These are phyloP conservation scores for Ryuthela nishihirai DNA, from an alignment of 2,888 invertebrate genomes.

Conservation along the genomic window DNA sequence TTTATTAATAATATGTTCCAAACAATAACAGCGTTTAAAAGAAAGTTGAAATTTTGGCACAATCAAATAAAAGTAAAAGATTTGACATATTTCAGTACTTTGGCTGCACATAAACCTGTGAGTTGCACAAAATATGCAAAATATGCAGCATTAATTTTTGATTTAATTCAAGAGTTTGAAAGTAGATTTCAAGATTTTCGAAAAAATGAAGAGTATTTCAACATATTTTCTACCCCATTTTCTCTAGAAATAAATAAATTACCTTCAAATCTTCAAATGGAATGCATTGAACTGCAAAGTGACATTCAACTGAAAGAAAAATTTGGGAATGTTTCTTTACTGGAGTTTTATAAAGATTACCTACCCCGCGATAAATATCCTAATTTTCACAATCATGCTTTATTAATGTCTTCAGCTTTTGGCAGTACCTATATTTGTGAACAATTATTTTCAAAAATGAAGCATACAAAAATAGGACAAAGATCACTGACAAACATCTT, in stretches of 20 bases:
- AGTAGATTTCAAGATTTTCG: not conserved
- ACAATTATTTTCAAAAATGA: conserved; percentile 10
- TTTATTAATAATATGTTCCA: no score
- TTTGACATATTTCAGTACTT: not conserved
- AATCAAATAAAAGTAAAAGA: not conserved
- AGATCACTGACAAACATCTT: conserved; percentile 7
- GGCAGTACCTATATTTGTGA: conserved; percentile 8
- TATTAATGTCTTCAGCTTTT: conserved; percentile 6
- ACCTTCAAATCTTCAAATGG: conserved; percentile 3
- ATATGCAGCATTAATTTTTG: no score
- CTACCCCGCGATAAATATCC: no score
- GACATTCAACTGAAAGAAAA: conserved; percentile 2
- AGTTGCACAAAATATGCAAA: no score
- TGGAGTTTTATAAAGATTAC: no score
- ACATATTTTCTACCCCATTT: conserved; percentile 3
- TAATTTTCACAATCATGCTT: conserved; percentile 1
- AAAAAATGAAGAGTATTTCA: not conserved
- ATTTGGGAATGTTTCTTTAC: not conserved
- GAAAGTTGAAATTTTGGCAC: not conserved
- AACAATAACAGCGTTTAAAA: no score
- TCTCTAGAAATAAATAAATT: conserved; percentile 1
- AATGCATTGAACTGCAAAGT: conserved; percentile 2
- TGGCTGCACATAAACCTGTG: not conserved
- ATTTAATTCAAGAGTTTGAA: not conserved
- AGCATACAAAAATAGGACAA: not conserved